Percentiles rank a stretch among this genome's conserved stretches.
These are phyloP conservation scores for Cebuella pygmaea DNA, from an alignment of 2,797 vertebrate species.

Conservation along the genomic window DNA sequence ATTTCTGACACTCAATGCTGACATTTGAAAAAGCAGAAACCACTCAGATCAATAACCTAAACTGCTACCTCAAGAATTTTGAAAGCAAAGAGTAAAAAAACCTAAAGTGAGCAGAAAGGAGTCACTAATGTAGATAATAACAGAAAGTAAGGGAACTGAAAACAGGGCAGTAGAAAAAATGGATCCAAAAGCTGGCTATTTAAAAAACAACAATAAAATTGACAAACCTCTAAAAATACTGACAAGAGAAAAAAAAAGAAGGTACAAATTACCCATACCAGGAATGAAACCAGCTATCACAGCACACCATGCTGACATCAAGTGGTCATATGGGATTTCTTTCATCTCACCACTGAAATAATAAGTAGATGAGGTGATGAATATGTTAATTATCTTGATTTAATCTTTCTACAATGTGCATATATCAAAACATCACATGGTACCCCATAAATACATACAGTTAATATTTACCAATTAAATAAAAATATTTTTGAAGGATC, in stretches of 20 bases:
- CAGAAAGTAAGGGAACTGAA: not conserved
- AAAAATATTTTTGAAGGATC: not conserved
- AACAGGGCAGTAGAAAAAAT: not conserved
- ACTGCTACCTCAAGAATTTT: not conserved
- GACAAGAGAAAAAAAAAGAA: not conserved
- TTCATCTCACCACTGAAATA: not conserved
- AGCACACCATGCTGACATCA: not conserved
- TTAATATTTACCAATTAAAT: not conserved
- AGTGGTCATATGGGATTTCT: not conserved
- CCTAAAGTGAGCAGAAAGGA: not conserved
- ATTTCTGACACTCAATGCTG: not conserved
- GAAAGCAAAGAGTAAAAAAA: not conserved
- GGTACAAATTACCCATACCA: not conserved
- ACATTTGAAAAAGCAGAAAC: not conserved
- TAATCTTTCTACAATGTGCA: not conserved
- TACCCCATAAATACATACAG: not conserved
- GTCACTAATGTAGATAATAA: no score
- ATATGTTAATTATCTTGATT: not conserved
- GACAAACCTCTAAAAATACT: not conserved
- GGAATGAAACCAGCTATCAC: not conserved
- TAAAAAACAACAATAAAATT: not conserved
- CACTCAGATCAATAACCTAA: not conserved
- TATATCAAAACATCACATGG: not conserved
- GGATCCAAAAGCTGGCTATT: not conserved
- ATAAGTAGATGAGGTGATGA: not conserved